phyloP scores from a whole-genome alignment of 2,113 vertebrate species.

The Numenius arquata region DNA sequence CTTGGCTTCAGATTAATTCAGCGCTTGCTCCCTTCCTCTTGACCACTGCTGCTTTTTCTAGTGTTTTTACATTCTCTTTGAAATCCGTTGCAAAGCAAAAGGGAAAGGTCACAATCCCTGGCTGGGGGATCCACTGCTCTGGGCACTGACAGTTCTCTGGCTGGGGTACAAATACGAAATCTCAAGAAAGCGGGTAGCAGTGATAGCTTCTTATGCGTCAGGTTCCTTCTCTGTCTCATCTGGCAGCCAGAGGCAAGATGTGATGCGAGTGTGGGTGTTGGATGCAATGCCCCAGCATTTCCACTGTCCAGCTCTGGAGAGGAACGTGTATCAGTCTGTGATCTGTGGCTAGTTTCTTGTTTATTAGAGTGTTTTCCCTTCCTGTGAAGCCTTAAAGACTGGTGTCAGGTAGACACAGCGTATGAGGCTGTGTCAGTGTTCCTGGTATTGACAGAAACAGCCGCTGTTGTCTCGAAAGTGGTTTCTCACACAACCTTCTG shows the following conservation, averaged over 20 bases:
- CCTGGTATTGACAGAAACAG: neutral
- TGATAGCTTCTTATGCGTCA: no score
- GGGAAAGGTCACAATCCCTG: neutral
- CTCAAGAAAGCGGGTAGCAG: neutral
- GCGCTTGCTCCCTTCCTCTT: neutral
- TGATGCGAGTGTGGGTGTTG: rapidly evolving
- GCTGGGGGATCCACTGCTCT: neutral
- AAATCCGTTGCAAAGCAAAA: neutral
- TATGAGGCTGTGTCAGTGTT: no score
- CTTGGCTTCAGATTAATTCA: neutral
- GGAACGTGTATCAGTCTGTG: no score
- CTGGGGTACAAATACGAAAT: neutral
- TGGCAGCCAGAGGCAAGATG: neutral
- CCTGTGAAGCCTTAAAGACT: neutral
- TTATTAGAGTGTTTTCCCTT: neutral
- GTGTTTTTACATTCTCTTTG: neutral
- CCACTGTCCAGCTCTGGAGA: neutral
- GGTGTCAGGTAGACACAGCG: neutral
- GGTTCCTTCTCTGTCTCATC: neutral
- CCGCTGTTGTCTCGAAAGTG: neutral
- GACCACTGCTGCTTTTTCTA: neutral
- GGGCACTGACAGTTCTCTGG: neutral
- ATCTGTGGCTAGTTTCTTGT: neutral
- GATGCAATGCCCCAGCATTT: no score
- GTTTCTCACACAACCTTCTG: neutral